Conservation (phyloP, 53 echinoderm and acorn worm genomes). For the Holothuria scabra region DNA sequence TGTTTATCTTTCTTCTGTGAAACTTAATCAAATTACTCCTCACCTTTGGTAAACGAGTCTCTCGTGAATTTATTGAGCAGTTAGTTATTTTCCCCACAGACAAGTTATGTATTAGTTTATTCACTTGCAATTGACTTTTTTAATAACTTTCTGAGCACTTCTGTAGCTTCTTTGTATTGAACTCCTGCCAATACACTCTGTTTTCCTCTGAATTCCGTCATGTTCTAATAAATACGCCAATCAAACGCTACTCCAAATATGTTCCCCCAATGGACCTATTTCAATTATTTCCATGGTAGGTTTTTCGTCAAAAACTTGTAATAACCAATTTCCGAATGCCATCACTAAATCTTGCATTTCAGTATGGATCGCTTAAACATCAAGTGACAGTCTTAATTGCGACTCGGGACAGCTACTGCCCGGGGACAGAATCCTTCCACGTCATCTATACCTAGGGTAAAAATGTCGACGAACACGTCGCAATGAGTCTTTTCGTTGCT, state of each 20-base stretch:
- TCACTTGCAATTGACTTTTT: too few species aligned
- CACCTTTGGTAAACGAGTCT: too few species aligned
- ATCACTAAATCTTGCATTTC: constrained; percentile 34
- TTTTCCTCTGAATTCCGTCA: constrained; percentile 24
- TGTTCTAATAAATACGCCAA: constrained; percentile 40
- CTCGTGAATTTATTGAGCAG: too few species aligned
- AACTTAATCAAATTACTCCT: too few species aligned
- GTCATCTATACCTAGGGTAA: constrained; percentile 10
- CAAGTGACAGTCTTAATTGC: constrained; percentile 44
- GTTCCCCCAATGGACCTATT: constrained; percentile 36
- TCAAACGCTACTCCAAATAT: constrained; percentile 24
- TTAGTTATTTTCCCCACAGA: too few species aligned
- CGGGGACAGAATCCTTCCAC: constrained; percentile 17
- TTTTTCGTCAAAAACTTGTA: constrained; percentile 45
- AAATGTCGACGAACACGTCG: background rate
- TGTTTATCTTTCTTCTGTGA: too few species aligned
- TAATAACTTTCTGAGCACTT: too few species aligned
- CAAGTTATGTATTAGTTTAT: too few species aligned
- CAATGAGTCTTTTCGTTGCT: constrained; percentile 11
- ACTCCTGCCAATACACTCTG: too few species aligned
- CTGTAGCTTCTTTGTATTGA: too few species aligned
- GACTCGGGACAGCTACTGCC: constrained; percentile 36
- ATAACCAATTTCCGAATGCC: constrained; percentile 49
- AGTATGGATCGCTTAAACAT: constrained; percentile 39
- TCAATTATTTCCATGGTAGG: constrained; percentile 34